Evolutionary conservation across 2,113 vertebrate species (phyloP).

Genomic region (Coreoperca whiteheadi): DNA sequence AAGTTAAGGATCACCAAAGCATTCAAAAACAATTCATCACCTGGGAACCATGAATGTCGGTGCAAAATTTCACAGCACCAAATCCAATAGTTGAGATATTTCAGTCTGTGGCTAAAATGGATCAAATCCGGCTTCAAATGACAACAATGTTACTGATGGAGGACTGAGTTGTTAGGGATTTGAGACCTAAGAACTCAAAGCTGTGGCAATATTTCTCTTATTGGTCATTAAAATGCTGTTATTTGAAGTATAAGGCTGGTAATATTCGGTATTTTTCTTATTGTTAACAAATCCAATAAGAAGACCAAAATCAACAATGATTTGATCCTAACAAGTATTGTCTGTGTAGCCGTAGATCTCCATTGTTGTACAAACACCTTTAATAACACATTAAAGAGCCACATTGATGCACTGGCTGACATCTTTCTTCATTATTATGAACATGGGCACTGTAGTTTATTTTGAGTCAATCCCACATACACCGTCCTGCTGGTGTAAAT

Average conservation of each 20-base stretch:
- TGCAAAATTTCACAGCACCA: not conserved
- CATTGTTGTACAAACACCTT: not conserved
- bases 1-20: not conserved
- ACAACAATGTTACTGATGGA: not conserved
- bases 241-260: not conserved
- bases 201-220: not conserved
- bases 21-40: not conserved
- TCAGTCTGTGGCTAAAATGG: not conserved
- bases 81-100: not conserved
- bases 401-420: not conserved
- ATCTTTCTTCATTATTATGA: not conserved
- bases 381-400: not conserved
- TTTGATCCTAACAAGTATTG: not conserved
- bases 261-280: not conserved
- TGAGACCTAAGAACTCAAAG: not conserved
- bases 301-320: not conserved
- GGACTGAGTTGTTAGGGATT: not conserved
- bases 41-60: not conserved
- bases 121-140: not conserved
- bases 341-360: not conserved
- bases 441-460: not conserved
- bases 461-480: not conserved
- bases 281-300: not conserved
- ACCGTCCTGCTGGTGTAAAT: not conserved
- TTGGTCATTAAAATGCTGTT: not conserved